These are phyloP conservation scores for Trichogramma pretiosum DNA, from an alignment of 1,140 invertebrate species.

Conservation along the genomic window DNA sequence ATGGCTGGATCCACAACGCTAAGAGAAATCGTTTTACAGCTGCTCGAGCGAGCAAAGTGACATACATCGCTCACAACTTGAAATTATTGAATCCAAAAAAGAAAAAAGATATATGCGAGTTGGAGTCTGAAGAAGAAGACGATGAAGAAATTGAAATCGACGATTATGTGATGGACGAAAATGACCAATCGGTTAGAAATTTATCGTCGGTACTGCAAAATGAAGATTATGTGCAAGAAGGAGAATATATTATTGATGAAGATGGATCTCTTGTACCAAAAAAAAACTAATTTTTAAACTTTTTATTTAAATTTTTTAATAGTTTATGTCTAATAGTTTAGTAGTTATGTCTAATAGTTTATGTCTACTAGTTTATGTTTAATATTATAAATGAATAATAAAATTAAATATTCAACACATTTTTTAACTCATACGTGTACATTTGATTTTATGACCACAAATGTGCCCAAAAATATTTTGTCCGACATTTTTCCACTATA, in stretches of 20 bases:
- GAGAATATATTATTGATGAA: neutral
- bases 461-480: neutral
- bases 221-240: neutral
- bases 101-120: conserved; percentile 10
- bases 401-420: neutral
- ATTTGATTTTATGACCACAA: neutral
- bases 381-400: neutral
- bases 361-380: neutral
- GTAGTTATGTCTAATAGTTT: neutral
- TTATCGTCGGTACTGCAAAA: neutral
- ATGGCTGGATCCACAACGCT: conserved; percentile 21
- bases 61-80: conserved; percentile 21
- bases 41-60: conserved; percentile 16
- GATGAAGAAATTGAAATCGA: neutral
- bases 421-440: neutral
- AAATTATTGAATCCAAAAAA: conserved; percentile 9
- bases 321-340: neutral
- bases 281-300: neutral
- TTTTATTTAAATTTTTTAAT: neutral
- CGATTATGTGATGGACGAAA: neutral
- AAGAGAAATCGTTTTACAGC: conserved; percentile 19
- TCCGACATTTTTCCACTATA: neutral
- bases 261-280: neutral
- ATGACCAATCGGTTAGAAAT: neutral
- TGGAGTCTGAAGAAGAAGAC: conserved; percentile 16